A percentile compares a stretch with the other conserved stretches of the same genome.
Conservation (phyloP, 2,797 vertebrate species). For the Geotrypetes seraphini region DNA sequence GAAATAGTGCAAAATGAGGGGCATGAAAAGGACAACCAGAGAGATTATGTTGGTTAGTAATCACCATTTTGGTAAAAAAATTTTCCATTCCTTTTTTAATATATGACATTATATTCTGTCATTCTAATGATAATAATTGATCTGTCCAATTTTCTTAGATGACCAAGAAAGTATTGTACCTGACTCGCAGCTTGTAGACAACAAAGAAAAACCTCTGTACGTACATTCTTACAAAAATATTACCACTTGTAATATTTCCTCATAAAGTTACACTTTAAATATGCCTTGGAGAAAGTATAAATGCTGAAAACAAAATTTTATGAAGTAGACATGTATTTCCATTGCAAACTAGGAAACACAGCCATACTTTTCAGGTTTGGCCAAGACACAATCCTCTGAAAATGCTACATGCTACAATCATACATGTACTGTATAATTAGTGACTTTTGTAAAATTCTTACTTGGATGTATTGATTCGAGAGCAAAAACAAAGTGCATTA, state of each 20-base stretch:
- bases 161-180: slow-evolving; percentile 48
- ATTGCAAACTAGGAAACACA: too few relatives aligned
- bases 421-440: too few relatives aligned
- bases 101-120: not conserved
- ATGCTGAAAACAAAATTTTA: too few relatives aligned
- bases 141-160: slow-evolving; percentile 54
- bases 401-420: too few relatives aligned
- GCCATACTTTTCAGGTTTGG: too few relatives aligned
- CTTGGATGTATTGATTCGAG: too few relatives aligned
- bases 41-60: slow-evolving; percentile 52
- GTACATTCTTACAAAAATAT: slow-evolving; percentile 26
- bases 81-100: slow-evolving; percentile 9
- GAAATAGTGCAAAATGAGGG: slow-evolving; percentile 28
- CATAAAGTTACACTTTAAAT: not conserved
- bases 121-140: not conserved
- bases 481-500: too few relatives aligned
- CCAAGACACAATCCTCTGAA: too few relatives aligned
- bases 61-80: not conserved
- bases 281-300: too few relatives aligned
- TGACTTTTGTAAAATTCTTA: too few relatives aligned
- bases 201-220: slow-evolving; percentile 52
- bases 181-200: slow-evolving; percentile 56
- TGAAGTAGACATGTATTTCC: too few relatives aligned
- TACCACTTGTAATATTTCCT: not conserved
- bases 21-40: slow-evolving; percentile 5